Evolutionary conservation across 2,797 vertebrate species (phyloP), one percentile per base, ranked within the genome.

Genomic region (Spinus pinus): DNA sequence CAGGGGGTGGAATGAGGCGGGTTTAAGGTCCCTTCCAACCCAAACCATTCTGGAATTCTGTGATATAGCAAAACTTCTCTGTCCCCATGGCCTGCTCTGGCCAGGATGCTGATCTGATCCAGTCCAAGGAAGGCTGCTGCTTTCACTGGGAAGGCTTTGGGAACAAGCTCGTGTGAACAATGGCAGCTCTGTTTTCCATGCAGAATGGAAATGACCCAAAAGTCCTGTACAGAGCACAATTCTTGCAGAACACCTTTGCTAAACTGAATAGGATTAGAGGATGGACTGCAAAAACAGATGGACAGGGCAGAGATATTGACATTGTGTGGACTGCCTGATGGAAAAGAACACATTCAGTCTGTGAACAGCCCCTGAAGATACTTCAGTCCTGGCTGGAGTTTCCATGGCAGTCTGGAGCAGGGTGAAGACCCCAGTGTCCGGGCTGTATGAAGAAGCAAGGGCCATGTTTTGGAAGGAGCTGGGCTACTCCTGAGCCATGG

Each of bases 201-300:
- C 62, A 75, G 71, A 51, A 35, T 4, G 7, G 19, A 57, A 30
- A 73, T 62, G 39, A 82, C 35, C 60, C 66, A 25, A 28, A 50
- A 46, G 39, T 31, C 85, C 30, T 82, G 23, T 23, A 15, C 18
- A n/a, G 42, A 79, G 24, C 50, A 35, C 10, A 58, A 2, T 47
- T 56, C 39, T 54, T 75, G n/a, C 39, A 80, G 25, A 88, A 39
- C 12, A 28, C 21, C 22, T 90, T 65, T 15, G 14, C 15, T 79
- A 91, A 94, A 84, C 42, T 64, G 46, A 73, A 14, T 24, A 77
- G 89, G 75, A 50, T 86, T 80, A 80, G 51, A 82, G 60, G 35
- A 82, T 39, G 47, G 72, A 53, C 58, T 82, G 72, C 62, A 70
- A 73, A 93, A 90, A 22, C 22, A 84, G 49, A 78, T 35, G 47